Evolutionary conservation across 2,888 invertebrate species (phyloP), one percentile per base, ranked within the genome.

Genomic region (Aporophyla nigra): DNA sequence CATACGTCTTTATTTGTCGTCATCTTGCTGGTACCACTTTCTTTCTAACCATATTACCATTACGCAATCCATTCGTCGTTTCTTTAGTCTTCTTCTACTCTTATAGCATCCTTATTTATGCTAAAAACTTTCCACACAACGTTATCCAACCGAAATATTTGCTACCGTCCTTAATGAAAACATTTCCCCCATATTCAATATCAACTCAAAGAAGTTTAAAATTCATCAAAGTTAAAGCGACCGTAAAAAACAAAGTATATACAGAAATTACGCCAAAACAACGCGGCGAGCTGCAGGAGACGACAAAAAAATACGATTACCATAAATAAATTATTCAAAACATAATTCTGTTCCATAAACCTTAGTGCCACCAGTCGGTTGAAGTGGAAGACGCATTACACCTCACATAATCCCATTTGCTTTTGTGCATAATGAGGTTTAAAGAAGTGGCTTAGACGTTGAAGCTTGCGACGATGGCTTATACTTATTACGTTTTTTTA

Each of bases 241-340:
- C 24, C 71, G 65, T 77, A 71, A 78, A 80, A n/a, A 80, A 74
- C 14, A 75, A 79, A 78, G 43, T 73, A 76, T 76, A 69, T 72
- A 53, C 62, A 76, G 66, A 70, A 82, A 79, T 82, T 84, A 78
- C 59, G 70, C 66, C 61, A 54, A 79, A 83, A 82, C 74, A 74
- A 56, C 77, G 74, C 66, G 19, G 40, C 40, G 12, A 21, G 58
- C 53, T 62, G 73, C n/a, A 58, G 51, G 19, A 76, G 71, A 70
- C 72, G 79, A 77, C 80, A 88, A 88, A 88, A n/a, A 87, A 86
- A 86, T 80, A 81, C 80, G 85, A 88, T 89, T 84, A 84, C 85
- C 85, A 87, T 87, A 85, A 87, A 91, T 91, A 88, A 88, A 88
- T 90, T 90, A 91, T 91, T 91, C 89, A 89, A 89, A 90, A 88